These are phyloP conservation scores for Crepidodera aurea DNA, from an alignment of 2,888 invertebrate genomes.

Conservation along the genomic window DNA sequence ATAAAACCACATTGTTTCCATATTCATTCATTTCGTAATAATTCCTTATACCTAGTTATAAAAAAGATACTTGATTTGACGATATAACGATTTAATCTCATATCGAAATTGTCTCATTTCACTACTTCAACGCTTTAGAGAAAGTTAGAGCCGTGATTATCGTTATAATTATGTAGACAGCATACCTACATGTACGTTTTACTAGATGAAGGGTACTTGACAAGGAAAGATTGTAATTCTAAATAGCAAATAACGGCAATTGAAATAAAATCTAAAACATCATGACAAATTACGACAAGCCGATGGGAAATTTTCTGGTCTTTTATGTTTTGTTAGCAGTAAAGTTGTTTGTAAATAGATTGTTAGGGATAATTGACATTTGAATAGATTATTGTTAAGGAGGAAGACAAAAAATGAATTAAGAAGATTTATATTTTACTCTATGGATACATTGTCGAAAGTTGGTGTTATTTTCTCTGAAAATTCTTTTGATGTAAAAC, in stretches of 20 bases:
- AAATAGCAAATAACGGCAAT: not conserved
- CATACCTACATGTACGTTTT: conserved; percentile 3
- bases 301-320: not conserved
- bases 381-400: not conserved
- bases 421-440: too few species aligned
- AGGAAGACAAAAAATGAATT: too few species aligned
- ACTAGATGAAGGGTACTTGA: conserved; percentile 4
- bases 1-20: too few species aligned
- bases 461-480: too few species aligned
- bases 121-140: not conserved
- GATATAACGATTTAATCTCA: conserved; percentile 2
- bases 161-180: conserved; percentile 6
- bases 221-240: not conserved
- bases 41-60: too few species aligned
- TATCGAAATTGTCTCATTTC: not conserved
- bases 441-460: too few species aligned
- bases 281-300: conserved; percentile 3
- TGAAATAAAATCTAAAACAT: not conserved
- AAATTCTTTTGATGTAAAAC: too few species aligned
- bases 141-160: conserved; percentile 5
- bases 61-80: not conserved
- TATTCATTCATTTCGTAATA: too few species aligned
- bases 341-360: not conserved
- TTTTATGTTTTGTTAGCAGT: not conserved
- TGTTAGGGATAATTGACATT: not conserved